Evolutionary conservation across 2,113 vertebrate species (phyloP).

Genomic region (Danionella cerebrum): DNA sequence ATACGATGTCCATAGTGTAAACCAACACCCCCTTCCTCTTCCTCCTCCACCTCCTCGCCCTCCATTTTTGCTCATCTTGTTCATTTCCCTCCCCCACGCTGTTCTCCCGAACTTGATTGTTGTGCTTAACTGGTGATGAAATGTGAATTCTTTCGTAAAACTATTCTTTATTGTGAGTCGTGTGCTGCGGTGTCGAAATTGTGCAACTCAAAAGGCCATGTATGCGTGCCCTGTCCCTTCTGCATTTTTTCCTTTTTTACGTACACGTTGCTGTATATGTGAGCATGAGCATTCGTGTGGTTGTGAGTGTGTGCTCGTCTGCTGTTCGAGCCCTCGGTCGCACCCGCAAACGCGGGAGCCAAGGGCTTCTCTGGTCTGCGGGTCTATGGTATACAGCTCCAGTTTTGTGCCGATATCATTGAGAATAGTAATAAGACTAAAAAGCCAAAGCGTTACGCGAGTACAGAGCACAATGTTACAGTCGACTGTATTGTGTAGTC

Average conservation of each 20-base stretch:
- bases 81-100: not conserved
- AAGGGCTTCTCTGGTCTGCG: conserved; percentile 25
- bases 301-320: conserved; percentile 34
- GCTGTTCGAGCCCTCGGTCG: conserved; percentile 35
- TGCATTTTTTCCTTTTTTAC: conserved; percentile 18
- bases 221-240: not conserved
- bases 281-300: conserved; percentile 24
- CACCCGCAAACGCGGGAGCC: not conserved
- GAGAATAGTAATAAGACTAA: conserved; percentile 32
- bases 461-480: conserved; percentile 11
- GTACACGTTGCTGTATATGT: conserved; percentile 21
- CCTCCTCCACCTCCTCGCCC: not conserved
- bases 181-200: conserved; percentile 10
- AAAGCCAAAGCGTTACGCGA: conserved; percentile 33
- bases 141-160: conserved; percentile 16
- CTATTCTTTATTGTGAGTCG: conserved; percentile 19
- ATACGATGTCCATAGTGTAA: not conserved
- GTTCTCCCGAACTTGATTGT: conserved; percentile 8
- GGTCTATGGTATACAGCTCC: conserved; percentile 36
- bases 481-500: conserved; percentile 18
- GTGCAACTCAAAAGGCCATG: conserved; percentile 19
- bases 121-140: conserved; percentile 19
- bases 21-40: not conserved
- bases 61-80: not conserved
- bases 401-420: conserved; percentile 28